These are phyloP conservation scores for Polydesmus complanatus DNA, from an alignment of 2,888 invertebrate species.

Conservation along the genomic window DNA sequence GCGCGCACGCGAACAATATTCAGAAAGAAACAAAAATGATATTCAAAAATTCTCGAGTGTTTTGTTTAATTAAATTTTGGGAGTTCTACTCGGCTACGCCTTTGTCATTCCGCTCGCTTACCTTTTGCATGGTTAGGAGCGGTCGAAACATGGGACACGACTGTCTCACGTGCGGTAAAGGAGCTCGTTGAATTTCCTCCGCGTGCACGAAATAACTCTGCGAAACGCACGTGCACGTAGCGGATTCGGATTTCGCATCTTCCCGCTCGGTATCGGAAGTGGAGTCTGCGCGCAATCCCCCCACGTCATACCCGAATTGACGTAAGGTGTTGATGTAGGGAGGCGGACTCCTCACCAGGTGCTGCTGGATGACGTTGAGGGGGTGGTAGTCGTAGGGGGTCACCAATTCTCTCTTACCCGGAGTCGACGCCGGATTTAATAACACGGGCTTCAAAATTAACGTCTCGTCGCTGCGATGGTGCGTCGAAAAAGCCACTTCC, in stretches of 20 bases:
- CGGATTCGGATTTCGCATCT: not conserved
- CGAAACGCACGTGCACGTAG: not conserved
- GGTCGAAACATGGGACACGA: constrained; percentile 8
- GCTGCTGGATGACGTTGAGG: constrained; percentile 63
- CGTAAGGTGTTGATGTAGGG: constrained; percentile 33
- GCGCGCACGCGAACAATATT: no score
- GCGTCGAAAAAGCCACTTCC: not conserved
- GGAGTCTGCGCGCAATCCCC: not conserved
- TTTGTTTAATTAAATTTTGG: no score
- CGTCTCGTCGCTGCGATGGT: not conserved
- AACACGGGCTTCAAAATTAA: not conserved
- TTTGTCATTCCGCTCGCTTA: no score
- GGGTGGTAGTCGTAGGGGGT: constrained; percentile 30
- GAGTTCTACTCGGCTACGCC: no score
- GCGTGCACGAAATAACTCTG: not conserved
- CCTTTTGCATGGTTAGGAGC: not conserved
- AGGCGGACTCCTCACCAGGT: constrained; percentile 67
- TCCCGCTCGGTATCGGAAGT: not conserved
- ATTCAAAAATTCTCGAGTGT: no score
- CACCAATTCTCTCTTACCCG: not conserved
- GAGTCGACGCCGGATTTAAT: not conserved
- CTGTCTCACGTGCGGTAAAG: constrained; percentile 6
- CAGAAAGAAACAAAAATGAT: no score
- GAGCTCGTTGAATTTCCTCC: not conserved
- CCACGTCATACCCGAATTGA: not conserved